Conservation (phyloP, 2,888 invertebrate species). For the Cantharis flavilabris region DNA sequence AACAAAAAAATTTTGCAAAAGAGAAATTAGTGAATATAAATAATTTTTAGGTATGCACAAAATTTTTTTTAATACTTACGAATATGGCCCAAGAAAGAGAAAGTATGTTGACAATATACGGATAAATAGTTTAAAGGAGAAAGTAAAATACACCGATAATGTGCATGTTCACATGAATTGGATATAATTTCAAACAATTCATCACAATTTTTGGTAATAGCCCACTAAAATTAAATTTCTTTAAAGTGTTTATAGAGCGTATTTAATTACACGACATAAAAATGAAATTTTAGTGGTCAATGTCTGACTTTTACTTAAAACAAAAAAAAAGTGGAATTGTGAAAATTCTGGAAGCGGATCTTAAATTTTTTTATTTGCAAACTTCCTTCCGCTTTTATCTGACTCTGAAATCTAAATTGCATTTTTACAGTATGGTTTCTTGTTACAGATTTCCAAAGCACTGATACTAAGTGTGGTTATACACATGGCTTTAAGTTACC, state of each 20-base stretch:
- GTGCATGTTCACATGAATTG: neutral
- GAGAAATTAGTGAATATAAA: neutral
- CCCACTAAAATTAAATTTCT: neutral
- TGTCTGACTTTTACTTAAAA: neutral
- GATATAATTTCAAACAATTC: neutral
- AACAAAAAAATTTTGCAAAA: neutral
- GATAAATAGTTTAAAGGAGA: slow-evolving; percentile 5
- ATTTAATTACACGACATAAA: neutral
- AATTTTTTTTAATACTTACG: neutral
- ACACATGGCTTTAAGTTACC: neutral
- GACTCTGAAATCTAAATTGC: neutral
- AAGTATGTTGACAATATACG: slow-evolving; percentile 17
- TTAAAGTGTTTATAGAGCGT: neutral
- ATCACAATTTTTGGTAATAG: neutral
- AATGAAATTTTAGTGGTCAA: neutral
- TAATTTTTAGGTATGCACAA: neutral
- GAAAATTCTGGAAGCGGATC: neutral
- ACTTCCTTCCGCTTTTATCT: neutral
- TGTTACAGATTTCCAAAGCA: neutral
- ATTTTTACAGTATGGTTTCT: neutral
- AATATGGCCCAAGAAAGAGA: slow-evolving; percentile 13
- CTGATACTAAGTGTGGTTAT: neutral
- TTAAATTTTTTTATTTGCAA: neutral
- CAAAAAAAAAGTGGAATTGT: neutral
- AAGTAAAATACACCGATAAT: slow-evolving; percentile 4